A percentile compares a stretch with the other conserved stretches of the same genome.
Conservation (phyloP, 2,113 vertebrate genomes). For the Chionomys nivalis region DNA sequence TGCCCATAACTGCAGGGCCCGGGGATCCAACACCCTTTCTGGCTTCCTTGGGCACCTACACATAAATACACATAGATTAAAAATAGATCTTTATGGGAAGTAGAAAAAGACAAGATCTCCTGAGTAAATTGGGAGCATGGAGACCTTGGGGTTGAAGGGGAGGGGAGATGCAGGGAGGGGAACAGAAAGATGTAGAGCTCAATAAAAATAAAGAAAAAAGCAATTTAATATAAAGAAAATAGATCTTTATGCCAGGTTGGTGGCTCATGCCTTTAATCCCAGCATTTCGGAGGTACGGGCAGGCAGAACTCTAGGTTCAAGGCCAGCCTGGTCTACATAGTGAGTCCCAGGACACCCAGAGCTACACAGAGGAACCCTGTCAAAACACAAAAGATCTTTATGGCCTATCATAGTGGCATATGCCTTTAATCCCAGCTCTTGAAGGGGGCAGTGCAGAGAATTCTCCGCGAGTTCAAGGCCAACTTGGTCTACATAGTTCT, state of each 20-base stretch:
- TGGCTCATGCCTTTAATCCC: neutral
- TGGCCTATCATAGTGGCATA: neutral
- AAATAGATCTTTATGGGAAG: neutral
- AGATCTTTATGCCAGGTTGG: neutral
- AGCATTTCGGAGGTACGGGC: neutral
- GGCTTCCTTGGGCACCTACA: neutral
- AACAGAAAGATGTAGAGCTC: too few relatives aligned
- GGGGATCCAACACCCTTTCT: neutral
- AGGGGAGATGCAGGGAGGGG: too few relatives aligned
- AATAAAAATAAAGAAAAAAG: too few relatives aligned
- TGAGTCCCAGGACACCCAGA: neutral
- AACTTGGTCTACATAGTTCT: neutral
- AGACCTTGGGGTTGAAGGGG: too few relatives aligned
- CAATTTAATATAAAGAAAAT: neutral
- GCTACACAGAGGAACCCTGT: neutral
- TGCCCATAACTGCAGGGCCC: neutral
- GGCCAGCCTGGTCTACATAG: neutral
- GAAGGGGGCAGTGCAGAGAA: too few relatives aligned
- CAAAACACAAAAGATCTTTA: neutral
- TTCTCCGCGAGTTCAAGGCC: neutral
- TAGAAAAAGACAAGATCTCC: too few relatives aligned
- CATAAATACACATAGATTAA: neutral
- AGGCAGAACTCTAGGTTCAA: neutral
- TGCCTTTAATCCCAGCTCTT: neutral
- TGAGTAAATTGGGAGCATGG: too few relatives aligned